These are phyloP conservation scores for Archaeoteleia sp. DNA, from an alignment of 2,888 invertebrate genomes.

Conservation along the genomic window DNA sequence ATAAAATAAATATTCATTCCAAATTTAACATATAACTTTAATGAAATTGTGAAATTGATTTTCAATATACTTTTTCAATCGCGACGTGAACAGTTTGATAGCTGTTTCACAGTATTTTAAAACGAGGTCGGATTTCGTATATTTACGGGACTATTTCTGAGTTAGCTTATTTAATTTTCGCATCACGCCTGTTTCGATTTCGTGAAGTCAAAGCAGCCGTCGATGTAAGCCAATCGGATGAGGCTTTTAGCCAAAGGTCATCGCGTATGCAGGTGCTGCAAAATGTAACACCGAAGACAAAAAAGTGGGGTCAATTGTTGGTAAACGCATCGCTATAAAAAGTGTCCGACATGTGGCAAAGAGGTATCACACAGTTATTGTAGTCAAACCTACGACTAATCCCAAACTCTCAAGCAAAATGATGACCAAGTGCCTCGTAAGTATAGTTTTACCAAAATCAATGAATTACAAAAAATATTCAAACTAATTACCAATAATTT, in stretches of 20 bases:
- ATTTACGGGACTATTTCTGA: slow-evolving; percentile 55
- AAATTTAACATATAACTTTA: no score
- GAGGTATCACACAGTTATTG: no score
- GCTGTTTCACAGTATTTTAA: no score
- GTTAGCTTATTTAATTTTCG: slow-evolving; percentile 58
- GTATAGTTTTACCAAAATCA: no score
- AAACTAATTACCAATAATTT: no score
- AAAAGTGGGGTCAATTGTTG: slow-evolving; percentile 34
- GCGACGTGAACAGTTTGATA: no score
- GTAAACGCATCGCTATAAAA: slow-evolving; percentile 64
- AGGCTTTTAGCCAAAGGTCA: background rate
- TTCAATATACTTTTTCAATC: no score
- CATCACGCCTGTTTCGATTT: slow-evolving; percentile 49
- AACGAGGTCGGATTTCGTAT: background rate
- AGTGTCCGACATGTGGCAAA: slow-evolving; percentile 46
- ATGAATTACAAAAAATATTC: no score
- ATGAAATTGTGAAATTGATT: no score
- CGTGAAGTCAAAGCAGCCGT: slow-evolving; percentile 28
- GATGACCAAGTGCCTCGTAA: slow-evolving; percentile 69
- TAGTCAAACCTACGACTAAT: no score
- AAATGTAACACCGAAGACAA: slow-evolving; percentile 14
- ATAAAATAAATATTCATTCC: no score
- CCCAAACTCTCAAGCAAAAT: slow-evolving; percentile 65
- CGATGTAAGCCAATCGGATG: slow-evolving; percentile 5
- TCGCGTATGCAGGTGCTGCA: background rate